Base-by-base conservation (phyloP, 2,113 vertebrate genomes). In the Amblyornis subalaris region DNA sequence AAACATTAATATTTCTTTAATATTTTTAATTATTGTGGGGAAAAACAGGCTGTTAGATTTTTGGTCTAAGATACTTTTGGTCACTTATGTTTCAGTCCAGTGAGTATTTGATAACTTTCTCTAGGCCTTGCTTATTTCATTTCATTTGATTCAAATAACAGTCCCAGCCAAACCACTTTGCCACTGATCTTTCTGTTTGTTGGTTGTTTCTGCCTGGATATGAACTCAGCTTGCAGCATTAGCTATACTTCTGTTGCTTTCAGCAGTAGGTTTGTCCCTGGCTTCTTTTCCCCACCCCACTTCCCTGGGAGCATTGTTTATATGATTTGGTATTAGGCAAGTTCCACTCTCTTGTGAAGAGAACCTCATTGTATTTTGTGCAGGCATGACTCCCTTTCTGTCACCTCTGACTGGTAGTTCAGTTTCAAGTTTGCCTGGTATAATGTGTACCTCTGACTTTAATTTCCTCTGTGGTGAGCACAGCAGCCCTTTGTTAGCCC, bases 391-490 rank as follows among this genome's bases (percentile, higher is more conserved):
- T 89, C 42, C 12, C 81, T 53, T 72, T 69, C 42, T 76, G 20
- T 75, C 47, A 40, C 36, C 53, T 91, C 69, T 87, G 48, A 31
- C 21, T 51, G 54, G 11, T 74, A 64, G 44, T 64, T 93, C 36
- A 53, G 15, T 82, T 93, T 85, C 54, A 75, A 12, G 38, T 82
- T 64, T 75, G 21, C 31, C 45, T 71, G 29, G 5, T 76, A 5
- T 78, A 86, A 87, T 67, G 22, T 42, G 54, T 89, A 66, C 42
- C 26, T 85, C 47, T 92, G 70, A 62, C 47, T 70, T 86, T 33
- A 50, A n/a, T 91, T 91, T 86, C 33, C 25, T 72, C 7, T 76
- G 33, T 53, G 55, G 35, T 79, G 38, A 45, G n/a, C 29, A 69
- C 18, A 53, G 57, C 26, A 61, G 22, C 21, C 38, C 85, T 75